Conservation (phyloP, 2,113 vertebrate species). For the Balaeniceps rex region DNA sequence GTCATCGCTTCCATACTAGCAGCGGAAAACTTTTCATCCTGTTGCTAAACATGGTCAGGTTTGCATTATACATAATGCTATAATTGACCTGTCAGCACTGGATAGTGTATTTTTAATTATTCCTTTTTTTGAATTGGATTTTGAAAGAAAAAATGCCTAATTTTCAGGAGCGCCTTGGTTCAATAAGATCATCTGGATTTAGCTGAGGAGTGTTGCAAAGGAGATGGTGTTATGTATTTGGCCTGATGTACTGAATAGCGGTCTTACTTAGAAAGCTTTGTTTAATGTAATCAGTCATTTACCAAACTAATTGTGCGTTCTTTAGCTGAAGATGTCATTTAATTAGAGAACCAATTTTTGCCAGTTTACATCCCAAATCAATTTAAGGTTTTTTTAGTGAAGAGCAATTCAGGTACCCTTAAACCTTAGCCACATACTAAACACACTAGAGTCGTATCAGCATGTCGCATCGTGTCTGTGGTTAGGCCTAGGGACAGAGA, state of each 20-base stretch:
- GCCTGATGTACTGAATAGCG: background rate
- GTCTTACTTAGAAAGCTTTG: background rate
- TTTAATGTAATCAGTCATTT: background rate
- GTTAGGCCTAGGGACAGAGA: background rate
- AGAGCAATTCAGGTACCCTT: background rate
- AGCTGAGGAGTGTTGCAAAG: background rate
- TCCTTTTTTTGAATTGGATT: background rate
- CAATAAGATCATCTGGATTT: background rate
- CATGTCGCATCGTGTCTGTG: accelerated
- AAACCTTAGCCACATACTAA: background rate
- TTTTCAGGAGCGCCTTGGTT: background rate
- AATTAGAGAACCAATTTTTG: background rate
- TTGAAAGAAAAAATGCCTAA: background rate
- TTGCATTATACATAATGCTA: background rate
- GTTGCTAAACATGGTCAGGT: background rate
- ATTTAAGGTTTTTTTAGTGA: background rate
- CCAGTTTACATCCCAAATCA: background rate
- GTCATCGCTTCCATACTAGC: background rate
- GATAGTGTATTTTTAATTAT: background rate
- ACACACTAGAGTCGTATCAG: accelerated
- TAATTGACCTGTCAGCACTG: background rate
- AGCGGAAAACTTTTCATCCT: background rate
- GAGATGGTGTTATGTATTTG: background rate
- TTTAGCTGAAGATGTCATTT: background rate
- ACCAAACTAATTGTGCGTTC: background rate